Evolutionary conservation across 2,888 invertebrate genomes (phyloP).

Genomic region (Tipula helvola): DNA sequence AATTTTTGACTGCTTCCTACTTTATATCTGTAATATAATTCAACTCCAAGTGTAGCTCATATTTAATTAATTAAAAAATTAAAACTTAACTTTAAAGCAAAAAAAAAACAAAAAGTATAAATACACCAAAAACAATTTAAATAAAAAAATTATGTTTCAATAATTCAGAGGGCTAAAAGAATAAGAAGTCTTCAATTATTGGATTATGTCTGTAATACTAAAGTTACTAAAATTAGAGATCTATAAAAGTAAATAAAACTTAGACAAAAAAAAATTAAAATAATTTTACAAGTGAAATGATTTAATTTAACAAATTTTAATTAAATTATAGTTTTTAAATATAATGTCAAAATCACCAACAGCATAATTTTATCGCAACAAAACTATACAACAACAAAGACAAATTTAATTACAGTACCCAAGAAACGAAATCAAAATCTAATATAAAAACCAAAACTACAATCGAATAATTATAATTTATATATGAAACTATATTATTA

Average conservation of each 20-base stretch:
- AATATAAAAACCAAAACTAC: neutral
- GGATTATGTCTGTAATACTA: neutral
- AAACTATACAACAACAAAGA: neutral
- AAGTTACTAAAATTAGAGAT: neutral
- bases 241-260: neutral
- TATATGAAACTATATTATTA: neutral
- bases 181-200: neutral
- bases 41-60: neutral
- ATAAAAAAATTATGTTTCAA: neutral
- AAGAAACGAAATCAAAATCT: neutral
- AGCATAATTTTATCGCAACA: neutral
- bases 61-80: neutral
- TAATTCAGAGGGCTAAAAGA: neutral
- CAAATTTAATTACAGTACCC: no score
- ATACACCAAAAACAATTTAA: neutral
- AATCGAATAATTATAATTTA: neutral
- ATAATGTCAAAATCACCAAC: neutral
- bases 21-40: no score
- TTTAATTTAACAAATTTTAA: neutral
- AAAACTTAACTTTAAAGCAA: neutral
- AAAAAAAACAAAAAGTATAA: no score
- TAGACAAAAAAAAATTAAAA: neutral
- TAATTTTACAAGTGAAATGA: neutral
- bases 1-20: no score
- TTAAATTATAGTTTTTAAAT: neutral